These are phyloP conservation scores for Pterocles burchelli DNA, from an alignment of 2,113 vertebrate genomes.

Conservation along the genomic window DNA sequence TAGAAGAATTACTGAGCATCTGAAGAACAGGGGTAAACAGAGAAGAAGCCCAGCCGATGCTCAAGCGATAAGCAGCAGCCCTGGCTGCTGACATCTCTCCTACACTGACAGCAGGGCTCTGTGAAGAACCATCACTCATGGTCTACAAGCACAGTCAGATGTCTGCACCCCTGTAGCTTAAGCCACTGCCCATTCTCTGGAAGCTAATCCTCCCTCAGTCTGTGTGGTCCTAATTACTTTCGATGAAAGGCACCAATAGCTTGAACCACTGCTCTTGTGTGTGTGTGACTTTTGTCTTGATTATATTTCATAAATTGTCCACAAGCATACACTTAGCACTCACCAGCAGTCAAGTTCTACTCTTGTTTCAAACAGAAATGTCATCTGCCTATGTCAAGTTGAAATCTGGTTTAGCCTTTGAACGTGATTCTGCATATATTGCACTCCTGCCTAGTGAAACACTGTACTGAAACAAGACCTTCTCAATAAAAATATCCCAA, in stretches of 20 bases:
- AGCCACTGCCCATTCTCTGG: neutral
- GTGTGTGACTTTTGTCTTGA: neutral
- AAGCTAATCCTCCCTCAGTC: neutral
- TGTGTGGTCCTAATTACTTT: neutral
- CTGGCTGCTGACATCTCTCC: neutral
- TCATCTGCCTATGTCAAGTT: too few relatives aligned
- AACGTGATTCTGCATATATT: neutral
- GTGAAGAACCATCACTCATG: neutral
- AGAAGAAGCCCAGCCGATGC: neutral
- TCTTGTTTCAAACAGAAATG: neutral
- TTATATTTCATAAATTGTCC: neutral
- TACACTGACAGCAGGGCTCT: rapidly evolving
- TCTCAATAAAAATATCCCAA: neutral
- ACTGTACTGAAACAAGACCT: neutral
- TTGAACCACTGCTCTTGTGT: neutral
- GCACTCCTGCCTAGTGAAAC: neutral
- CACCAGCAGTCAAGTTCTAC: rapidly evolving
- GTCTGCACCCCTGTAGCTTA: neutral
- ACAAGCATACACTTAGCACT: neutral
- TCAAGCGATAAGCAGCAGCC: neutral
- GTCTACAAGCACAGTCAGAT: neutral
- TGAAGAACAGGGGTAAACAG: neutral
- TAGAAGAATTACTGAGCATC: neutral
- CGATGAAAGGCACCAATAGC: neutral
- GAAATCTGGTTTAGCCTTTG: neutral